Evolutionary conservation across 1,140 invertebrate species (phyloP).

Genomic region (Micrasema longulum): DNA sequence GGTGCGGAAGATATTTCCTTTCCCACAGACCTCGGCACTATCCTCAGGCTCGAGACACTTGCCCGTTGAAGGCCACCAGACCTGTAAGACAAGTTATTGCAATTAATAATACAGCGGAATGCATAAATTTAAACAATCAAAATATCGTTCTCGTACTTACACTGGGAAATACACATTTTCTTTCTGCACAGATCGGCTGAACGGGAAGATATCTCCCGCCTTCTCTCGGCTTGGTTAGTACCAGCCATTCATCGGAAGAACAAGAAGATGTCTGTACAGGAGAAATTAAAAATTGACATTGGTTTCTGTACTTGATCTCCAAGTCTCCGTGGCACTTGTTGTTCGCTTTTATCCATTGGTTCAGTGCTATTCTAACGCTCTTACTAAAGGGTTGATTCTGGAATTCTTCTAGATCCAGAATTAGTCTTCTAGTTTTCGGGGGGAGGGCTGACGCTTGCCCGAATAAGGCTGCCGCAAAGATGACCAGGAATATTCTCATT

Average conservation of each 20-base stretch:
- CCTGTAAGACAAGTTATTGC: slow-evolving; percentile 3
- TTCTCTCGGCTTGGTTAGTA: slow-evolving; percentile 2
- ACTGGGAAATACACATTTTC: not conserved
- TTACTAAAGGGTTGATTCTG: not conserved
- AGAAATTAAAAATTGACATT: not conserved
- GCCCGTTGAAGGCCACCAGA: slow-evolving; percentile 9
- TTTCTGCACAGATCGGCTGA: not conserved
- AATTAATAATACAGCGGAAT: too few species aligned
- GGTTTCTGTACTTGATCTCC: slow-evolving; percentile 2
- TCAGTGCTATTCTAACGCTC: not conserved
- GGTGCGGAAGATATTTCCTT: not conserved
- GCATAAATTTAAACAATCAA: too few species aligned
- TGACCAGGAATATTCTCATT: too few species aligned
- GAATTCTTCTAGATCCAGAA: slow-evolving; percentile 2
- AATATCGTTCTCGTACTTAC: too few species aligned
- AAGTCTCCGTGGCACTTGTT: slow-evolving; percentile 3
- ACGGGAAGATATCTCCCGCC: not conserved
- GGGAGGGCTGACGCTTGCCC: too few species aligned
- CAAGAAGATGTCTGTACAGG: not conserved
- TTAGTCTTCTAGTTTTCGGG: not conserved
- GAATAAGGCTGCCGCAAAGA: too few species aligned
- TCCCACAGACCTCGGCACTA: slow-evolving; percentile 9
- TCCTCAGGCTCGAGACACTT: not conserved
- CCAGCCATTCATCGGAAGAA: slow-evolving; percentile 1
- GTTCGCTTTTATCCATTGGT: not conserved